A percentile compares a stretch with the other conserved stretches of the same genome.
phyloP scores from a whole-genome alignment of 2,888 invertebrate genomes.

The Oligia latruncula region DNA sequence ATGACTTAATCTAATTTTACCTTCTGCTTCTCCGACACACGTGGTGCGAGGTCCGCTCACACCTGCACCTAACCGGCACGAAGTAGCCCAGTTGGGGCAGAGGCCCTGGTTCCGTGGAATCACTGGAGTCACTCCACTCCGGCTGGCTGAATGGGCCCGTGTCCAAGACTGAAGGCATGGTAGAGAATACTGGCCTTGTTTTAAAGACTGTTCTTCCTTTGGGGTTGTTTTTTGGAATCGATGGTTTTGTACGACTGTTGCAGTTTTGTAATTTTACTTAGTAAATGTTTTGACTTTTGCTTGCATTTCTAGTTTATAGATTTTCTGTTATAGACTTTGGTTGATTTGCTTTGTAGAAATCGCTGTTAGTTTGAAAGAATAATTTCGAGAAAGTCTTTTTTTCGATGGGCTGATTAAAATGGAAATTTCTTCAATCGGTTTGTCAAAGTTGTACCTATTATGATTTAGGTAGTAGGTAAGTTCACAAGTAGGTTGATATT shows the following conservation, averaged over 20 bases:
- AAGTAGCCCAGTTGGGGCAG: conserved; percentile 91
- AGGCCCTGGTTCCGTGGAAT: conserved; percentile 82
- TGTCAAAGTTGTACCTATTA: background rate
- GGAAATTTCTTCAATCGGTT: background rate
- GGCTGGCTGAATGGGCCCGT: conserved; percentile 85
- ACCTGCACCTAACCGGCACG: conserved; percentile 89
- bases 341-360: background rate
- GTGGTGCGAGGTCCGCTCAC: conserved; percentile 82
- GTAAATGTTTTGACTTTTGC: background rate
- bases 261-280: background rate
- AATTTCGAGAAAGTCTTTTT: background rate
- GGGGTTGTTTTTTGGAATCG: background rate
- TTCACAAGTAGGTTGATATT: background rate
- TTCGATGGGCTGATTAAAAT: background rate
- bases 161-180: conserved; percentile 85
- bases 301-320: background rate
- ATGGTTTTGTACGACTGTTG: background rate
- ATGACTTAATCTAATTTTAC: conserved; percentile 68
- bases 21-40: conserved; percentile 88
- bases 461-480: background rate
- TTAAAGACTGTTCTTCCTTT: background rate
- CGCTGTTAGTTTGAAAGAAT: background rate
- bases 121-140: conserved; percentile 88
- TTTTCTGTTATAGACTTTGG: too few species aligned
- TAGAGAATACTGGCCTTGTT: conserved; percentile 24